Evolutionary conservation across 2,113 vertebrate genomes (phyloP).

Genomic region (Eubucco bourcierii): DNA sequence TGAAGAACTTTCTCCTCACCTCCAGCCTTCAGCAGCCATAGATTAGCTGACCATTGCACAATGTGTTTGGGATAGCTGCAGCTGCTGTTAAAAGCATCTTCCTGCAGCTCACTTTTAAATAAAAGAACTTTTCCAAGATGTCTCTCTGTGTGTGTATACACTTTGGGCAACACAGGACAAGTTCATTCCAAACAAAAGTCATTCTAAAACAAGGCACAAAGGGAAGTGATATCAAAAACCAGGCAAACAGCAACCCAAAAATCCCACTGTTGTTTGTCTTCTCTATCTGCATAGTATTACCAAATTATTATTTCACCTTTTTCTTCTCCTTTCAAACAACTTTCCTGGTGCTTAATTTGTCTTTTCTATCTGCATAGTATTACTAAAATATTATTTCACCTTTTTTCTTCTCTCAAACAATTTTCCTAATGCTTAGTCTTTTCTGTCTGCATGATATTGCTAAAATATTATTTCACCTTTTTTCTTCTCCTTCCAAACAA

Average conservation of each 20-base stretch:
- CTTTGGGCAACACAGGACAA: background rate
- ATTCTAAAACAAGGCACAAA: background rate
- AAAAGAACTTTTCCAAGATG: background rate
- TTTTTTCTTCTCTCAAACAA: background rate
- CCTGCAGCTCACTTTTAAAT: background rate
- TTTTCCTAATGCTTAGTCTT: background rate
- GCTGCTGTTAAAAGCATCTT: background rate
- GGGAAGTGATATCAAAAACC: background rate
- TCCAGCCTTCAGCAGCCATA: background rate
- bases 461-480: too few species aligned
- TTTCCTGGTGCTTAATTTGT: background rate
- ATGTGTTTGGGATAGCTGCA: background rate
- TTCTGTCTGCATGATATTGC: too few species aligned
- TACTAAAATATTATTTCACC: background rate
- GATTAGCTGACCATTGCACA: background rate
- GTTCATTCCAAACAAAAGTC: background rate
- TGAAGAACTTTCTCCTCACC: too few species aligned
- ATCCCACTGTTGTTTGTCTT: background rate
- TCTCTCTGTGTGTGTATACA: fast-evolving
- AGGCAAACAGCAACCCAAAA: background rate
- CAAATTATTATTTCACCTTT: too few species aligned
- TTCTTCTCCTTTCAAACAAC: too few species aligned
- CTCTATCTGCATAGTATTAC: too few species aligned
- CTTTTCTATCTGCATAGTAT: background rate
- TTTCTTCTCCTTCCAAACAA: too few species aligned